Conservation (phyloP, 2,113 vertebrate species). For the Lathamus discolor region DNA sequence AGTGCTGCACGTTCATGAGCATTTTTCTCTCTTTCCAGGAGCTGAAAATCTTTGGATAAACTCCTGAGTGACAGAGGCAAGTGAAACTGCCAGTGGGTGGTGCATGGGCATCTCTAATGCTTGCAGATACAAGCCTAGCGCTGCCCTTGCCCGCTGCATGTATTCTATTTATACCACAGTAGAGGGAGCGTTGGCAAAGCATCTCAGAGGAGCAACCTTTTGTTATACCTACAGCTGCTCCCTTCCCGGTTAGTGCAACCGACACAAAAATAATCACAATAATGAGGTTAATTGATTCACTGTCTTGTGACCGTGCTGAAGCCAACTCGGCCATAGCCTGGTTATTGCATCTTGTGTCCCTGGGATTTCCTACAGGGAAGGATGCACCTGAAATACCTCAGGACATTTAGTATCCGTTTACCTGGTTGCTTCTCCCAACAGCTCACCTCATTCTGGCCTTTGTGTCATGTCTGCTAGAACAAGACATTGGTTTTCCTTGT, state of each 20-base stretch:
- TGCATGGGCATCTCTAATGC: constrained; percentile 68
- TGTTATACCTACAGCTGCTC: constrained; percentile 41
- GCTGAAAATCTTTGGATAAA: not conserved
- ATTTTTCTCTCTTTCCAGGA: not conserved
- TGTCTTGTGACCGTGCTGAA: not conserved
- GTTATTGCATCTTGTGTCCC: not conserved
- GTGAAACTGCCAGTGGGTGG: constrained; percentile 60
- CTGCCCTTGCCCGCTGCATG: constrained; percentile 43
- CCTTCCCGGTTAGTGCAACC: not conserved
- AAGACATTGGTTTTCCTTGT: not conserved
- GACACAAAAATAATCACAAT: not conserved
- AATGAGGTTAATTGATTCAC: not conserved
- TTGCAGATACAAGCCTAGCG: not conserved
- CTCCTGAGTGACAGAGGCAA: constrained; percentile 29
- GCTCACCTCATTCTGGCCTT: not conserved
- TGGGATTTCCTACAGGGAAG: not conserved
- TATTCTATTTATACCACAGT: constrained; percentile 67
- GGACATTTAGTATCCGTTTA: not conserved
- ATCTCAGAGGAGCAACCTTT: constrained; percentile 38
- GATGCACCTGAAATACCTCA: not conserved
- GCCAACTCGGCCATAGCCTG: not conserved
- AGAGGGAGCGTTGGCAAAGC: constrained; percentile 70
- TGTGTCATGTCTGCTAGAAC: not conserved
- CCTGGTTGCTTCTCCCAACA: not conserved
- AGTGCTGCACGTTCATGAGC: fast-evolving